Percentiles rank a stretch among this genome's conserved stretches.
Conservation (phyloP, 2,113 vertebrate species). For the Perca flavescens region DNA sequence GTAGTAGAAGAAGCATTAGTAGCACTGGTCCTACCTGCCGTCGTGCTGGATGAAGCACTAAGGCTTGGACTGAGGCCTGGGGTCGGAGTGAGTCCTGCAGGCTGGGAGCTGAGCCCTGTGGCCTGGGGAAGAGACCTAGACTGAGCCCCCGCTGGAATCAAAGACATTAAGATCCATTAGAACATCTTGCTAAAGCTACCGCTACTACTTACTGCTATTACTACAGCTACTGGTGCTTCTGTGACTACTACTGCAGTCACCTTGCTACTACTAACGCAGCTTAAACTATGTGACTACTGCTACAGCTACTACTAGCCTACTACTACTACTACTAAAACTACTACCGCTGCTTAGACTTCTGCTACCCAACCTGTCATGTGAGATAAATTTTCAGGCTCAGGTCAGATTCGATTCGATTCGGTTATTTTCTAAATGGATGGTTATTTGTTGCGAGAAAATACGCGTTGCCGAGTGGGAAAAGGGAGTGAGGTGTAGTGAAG, state of each 20-base stretch:
- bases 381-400: background rate
- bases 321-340: background rate
- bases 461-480: background rate
- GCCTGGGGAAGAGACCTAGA: conserved; percentile 45
- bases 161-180: conserved; percentile 12
- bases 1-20: background rate
- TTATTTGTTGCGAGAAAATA: background rate
- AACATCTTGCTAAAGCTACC: background rate
- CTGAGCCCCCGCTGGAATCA: conserved; percentile 48
- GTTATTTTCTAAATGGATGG: conserved; percentile 3
- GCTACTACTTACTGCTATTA: background rate
- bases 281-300: background rate
- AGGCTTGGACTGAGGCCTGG: conserved; percentile 35
- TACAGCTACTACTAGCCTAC: background rate
- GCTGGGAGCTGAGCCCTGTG: conserved; percentile 46
- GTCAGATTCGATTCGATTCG: background rate
- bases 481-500: background rate
- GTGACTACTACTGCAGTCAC: background rate
- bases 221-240: background rate
- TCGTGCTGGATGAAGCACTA: conserved; percentile 4
- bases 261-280: no score
- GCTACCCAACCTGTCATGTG: no score
- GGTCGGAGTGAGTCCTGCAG: conserved; percentile 46
- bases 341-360: no score
- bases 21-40: conserved; percentile 58